Conservation (phyloP, 2,797 vertebrate genomes). For the Phoeniculus purpureus region DNA sequence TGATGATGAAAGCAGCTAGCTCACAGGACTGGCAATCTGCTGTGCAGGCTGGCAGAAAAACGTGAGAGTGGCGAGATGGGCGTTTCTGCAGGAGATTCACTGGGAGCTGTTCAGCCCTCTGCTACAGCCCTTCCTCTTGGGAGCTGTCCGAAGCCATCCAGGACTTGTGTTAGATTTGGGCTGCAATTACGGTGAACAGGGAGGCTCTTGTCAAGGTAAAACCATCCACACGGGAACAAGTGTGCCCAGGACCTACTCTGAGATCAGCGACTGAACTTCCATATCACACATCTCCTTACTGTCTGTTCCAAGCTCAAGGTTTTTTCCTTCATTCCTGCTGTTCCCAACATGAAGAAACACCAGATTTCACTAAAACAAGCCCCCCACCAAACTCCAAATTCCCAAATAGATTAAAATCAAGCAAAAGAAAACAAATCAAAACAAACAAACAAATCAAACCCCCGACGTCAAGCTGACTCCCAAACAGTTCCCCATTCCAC, state of each 20-base stretch:
- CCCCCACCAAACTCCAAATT: background rate
- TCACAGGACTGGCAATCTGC: background rate
- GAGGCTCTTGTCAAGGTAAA: background rate
- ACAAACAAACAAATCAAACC: background rate
- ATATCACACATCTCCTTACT: background rate
- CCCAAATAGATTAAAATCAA: background rate
- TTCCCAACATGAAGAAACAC: background rate
- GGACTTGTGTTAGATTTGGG: background rate
- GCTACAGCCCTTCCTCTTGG: background rate
- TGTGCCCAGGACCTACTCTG: background rate
- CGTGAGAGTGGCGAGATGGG: accelerated
- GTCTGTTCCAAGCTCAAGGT: background rate
- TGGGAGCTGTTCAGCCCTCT: accelerated
- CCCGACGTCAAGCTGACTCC: background rate
- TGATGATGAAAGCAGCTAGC: background rate
- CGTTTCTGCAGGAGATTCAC: background rate
- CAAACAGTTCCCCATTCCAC: background rate
- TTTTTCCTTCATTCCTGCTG: background rate
- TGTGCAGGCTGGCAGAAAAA: background rate
- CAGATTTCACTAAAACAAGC: background rate
- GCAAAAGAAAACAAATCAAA: background rate
- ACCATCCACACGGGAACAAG: accelerated
- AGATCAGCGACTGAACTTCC: background rate
- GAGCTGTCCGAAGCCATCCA: background rate
- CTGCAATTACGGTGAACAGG: background rate